Conservation (phyloP, 2,888 invertebrate species). For the Emesis furor region DNA sequence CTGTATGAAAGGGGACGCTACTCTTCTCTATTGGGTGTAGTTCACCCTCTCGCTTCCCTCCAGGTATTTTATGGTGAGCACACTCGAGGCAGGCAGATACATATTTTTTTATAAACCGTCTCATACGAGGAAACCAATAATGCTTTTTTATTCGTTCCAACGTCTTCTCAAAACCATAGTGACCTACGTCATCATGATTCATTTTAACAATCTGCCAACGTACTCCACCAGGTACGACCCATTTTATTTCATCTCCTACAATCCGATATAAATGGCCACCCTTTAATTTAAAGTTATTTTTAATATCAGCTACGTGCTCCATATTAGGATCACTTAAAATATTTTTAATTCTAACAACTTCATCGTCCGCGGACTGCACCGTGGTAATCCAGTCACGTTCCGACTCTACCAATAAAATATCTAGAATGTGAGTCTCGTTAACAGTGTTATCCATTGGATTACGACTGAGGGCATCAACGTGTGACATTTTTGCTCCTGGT, state of each 20-base stretch:
- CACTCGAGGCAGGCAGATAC: conserved; percentile 68
- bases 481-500: not conserved
- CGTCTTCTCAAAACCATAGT: conserved; percentile 60
- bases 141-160: conserved; percentile 53
- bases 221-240: conserved; percentile 70
- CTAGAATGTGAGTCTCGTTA: conserved; percentile 12
- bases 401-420: conserved; percentile 28
- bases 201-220: conserved; percentile 69
- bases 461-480: conserved; percentile 40
- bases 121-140: conserved; percentile 74
- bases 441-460: conserved; percentile 19
- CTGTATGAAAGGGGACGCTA: conserved; percentile 69
- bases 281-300: conserved; percentile 68
- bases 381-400: conserved; percentile 43
- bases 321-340: conserved; percentile 47
- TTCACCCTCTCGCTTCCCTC: conserved; percentile 59
- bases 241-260: conserved; percentile 50
- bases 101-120: conserved; percentile 68
- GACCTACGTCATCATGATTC: conserved; percentile 72
- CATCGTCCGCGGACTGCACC: conserved; percentile 33
- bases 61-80: conserved; percentile 64
- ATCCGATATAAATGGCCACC: conserved; percentile 53
- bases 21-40: conserved; percentile 70
- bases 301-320: conserved; percentile 41
- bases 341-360: conserved; percentile 48